A percentile compares a stretch with the other conserved stretches of the same genome.
These are phyloP conservation scores for Peribatodes rhomboidaria DNA, from an alignment of 2,888 invertebrate species.

Conservation along the genomic window DNA sequence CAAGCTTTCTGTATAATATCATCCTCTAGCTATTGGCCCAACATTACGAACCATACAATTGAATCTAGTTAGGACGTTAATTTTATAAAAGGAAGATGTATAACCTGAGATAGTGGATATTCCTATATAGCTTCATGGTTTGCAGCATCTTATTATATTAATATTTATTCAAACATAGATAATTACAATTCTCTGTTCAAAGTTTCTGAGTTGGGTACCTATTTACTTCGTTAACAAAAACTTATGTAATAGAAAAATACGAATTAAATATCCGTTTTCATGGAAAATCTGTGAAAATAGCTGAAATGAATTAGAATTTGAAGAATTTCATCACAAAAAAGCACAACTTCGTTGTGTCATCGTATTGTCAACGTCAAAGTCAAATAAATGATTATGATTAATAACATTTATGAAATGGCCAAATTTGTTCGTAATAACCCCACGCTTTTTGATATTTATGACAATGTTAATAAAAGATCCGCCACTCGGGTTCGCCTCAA, in stretches of 20 bases:
- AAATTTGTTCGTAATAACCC: too few relatives aligned
- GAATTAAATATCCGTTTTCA: neutral
- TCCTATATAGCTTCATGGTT: constrained; percentile 28
- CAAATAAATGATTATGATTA: too few relatives aligned
- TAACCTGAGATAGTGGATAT: constrained; percentile 35
- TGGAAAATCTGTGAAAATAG: neutral
- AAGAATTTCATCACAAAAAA: neutral
- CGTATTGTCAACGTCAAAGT: too few relatives aligned
- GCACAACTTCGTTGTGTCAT: too few relatives aligned
- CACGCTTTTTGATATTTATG: too few relatives aligned
- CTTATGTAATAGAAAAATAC: neutral
- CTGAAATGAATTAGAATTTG: neutral
- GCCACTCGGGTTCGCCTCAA: too few relatives aligned
- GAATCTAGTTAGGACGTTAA: too few relatives aligned
- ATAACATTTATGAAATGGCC: too few relatives aligned
- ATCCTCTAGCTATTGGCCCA: too few relatives aligned
- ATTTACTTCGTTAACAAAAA: neutral
- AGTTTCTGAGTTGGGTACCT: neutral
- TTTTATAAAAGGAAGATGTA: neutral
- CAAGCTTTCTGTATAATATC: too few relatives aligned
- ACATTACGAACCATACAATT: too few relatives aligned
- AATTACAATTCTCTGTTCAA: neutral
- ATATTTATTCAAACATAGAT: neutral
- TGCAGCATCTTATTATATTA: constrained; percentile 19
- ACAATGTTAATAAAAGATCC: too few relatives aligned